A percentile compares a stretch with the other conserved stretches of the same genome.
These are phyloP conservation scores for Abramis brama DNA, from an alignment of 2,113 vertebrate species.

Conservation along the genomic window DNA sequence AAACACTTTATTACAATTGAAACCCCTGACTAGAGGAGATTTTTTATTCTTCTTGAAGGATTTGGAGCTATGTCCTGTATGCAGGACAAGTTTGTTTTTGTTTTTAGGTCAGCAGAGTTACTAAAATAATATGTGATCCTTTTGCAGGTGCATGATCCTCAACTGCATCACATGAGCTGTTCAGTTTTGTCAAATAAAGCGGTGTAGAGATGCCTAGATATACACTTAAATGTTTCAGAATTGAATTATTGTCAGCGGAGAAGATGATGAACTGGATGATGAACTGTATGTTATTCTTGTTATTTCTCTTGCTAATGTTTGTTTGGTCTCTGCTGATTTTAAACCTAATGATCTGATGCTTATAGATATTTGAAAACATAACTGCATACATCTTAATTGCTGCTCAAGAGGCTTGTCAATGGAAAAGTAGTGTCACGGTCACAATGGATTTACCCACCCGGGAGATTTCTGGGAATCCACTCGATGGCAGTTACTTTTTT, in stretches of 20 bases:
- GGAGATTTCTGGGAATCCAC: background rate
- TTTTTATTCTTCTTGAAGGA: background rate
- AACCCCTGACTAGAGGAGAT: background rate
- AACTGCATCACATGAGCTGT: background rate
- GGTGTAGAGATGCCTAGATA: background rate
- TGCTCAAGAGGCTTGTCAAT: slow-evolving; percentile 25
- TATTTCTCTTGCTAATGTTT: background rate
- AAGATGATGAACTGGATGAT: background rate
- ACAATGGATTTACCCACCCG: slow-evolving; percentile 18
- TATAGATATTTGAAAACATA: slow-evolving; percentile 28
- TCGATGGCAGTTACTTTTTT: background rate
- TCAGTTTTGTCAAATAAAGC: background rate
- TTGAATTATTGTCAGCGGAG: background rate
- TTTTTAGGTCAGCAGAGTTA: background rate
- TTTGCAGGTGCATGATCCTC: background rate
- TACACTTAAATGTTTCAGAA: background rate
- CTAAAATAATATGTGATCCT: background rate
- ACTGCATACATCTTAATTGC: slow-evolving; percentile 19
- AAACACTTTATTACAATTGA: too few species aligned
- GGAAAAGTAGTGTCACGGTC: slow-evolving; percentile 29
- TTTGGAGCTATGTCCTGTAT: background rate
- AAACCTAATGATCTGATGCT: slow-evolving; percentile 16
- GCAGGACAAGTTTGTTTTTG: too few species aligned
- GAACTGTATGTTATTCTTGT: too few species aligned
- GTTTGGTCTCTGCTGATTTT: background rate